Evolutionary conservation across 2,113 vertebrate species (phyloP).

Genomic region (Cephalopholis sonnerati): DNA sequence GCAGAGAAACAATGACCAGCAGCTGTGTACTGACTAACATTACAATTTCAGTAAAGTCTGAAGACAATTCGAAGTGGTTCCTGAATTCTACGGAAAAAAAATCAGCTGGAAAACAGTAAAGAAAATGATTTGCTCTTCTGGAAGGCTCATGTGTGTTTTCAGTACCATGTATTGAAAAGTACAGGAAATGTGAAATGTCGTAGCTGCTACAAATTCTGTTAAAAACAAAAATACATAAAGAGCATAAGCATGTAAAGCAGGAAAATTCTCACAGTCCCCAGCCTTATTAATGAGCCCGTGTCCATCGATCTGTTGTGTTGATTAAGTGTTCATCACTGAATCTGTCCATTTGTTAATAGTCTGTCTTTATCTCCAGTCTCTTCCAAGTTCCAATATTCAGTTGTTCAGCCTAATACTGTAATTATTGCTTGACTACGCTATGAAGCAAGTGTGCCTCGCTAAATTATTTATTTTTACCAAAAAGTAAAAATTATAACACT

Average conservation of each 20-base stretch:
- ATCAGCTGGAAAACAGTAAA: not conserved
- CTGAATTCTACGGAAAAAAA: slow-evolving; percentile 36
- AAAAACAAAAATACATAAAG: slow-evolving; percentile 57
- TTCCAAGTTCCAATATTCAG: slow-evolving; percentile 23
- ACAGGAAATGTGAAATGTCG: slow-evolving; percentile 37
- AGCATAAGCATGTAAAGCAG: slow-evolving; percentile 58
- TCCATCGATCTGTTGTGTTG: slow-evolving; percentile 36
- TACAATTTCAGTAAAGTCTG: slow-evolving; percentile 3
- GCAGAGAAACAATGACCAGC: slow-evolving; percentile 34
- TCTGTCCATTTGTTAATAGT: slow-evolving; percentile 5
- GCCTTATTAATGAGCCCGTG: slow-evolving; percentile 13
- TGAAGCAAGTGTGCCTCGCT: slow-evolving; percentile 74
- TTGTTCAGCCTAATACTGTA: slow-evolving; percentile 58
- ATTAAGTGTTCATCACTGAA: slow-evolving; percentile 24
- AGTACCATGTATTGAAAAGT: not conserved
- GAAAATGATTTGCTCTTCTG: not conserved
- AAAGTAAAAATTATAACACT: slow-evolving; percentile 69
- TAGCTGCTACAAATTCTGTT: slow-evolving; percentile 71
- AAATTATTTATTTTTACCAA: slow-evolving; percentile 60
- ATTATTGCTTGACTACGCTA: slow-evolving; percentile 84
- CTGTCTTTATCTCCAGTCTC: slow-evolving; percentile 16
- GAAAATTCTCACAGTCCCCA: slow-evolving; percentile 5
- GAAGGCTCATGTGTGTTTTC: slow-evolving; percentile 23
- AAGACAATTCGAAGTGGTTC: slow-evolving; percentile 19
- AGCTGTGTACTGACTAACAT: slow-evolving; percentile 14